Evolutionary conservation across 2,113 vertebrate genomes (phyloP).

Genomic region (Mohoua ochrocephala): DNA sequence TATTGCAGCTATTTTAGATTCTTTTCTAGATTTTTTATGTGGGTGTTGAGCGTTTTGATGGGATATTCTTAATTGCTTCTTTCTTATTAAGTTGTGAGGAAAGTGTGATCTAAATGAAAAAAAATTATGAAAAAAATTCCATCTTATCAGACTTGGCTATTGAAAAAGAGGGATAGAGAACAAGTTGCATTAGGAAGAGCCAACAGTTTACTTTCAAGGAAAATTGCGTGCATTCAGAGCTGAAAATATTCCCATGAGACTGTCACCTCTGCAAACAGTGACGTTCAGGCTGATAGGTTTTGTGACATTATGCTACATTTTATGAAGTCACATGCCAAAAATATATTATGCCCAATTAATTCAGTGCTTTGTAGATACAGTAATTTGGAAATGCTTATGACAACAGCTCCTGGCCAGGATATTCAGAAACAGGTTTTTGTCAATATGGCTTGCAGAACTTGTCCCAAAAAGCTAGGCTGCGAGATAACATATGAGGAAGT

Average conservation of each 20-base stretch:
- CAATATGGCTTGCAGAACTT: neutral
- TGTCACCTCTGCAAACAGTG: slow-evolving; percentile 25
- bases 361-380: slow-evolving; percentile 24
- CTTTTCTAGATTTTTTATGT: neutral
- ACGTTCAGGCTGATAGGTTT: slow-evolving; percentile 33
- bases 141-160: neutral
- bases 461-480: neutral
- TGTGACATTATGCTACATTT: neutral
- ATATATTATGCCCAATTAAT: slow-evolving; percentile 35
- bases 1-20: neutral
- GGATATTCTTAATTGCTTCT: neutral
- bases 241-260: neutral
- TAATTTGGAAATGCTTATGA: slow-evolving; percentile 33
- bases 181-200: neutral
- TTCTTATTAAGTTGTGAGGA: neutral
- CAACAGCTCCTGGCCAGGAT: slow-evolving; percentile 6
- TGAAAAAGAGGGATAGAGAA: neutral
- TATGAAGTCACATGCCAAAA: slow-evolving; percentile 37
- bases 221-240: neutral
- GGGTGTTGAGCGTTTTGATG: neutral
- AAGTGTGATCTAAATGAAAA: neutral
- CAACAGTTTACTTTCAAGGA: neutral
- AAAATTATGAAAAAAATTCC: too few relatives aligned
- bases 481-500: neutral
- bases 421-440: neutral